Evolutionary conservation across 2,888 invertebrate genomes (phyloP), one percentile per base, ranked within the genome.

Genomic region (Caenorhabditis sulstoni): DNA sequence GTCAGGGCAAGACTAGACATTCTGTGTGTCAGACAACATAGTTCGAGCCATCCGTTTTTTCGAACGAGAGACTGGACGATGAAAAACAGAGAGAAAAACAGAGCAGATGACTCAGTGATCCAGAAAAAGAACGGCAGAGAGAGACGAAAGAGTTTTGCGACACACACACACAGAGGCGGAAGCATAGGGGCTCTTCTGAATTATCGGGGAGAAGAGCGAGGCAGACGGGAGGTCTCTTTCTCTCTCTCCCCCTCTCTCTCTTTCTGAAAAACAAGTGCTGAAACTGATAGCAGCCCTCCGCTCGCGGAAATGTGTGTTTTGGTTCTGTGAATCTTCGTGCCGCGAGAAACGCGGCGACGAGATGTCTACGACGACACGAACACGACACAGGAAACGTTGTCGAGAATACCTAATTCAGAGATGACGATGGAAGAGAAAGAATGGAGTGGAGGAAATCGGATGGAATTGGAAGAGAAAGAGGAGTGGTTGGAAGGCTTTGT

Each of bases 101-200:
- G 47, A 57, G 57, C 57, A 66, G 47, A 20, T 66, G 66, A 66
- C 4, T 66, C 66, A 66, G 47, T 41, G 47, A 49, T 44, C 55
- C 29, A 29, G 23, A 57, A 57, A 53, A 49, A 39, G 61, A 44
- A 65, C 29, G 29, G 29, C 29, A 29, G 29, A 7, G 29, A 18
- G 14, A 23, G 41, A 49, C 1, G 18, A 49, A 23, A 49, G 23
- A 20, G 29, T 29, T 52, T 52, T 23, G 29, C 52, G 11, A n/a
- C 44, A n/a, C 9, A n/a, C 16, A 49, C 18, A 37, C 20, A 39
- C 14, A 39, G 37, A 41, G 29, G 44, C 64, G 52, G 44, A 44
- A 64, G 52, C 50, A 12, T 53, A 41, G 52, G 18, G 23, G 64
- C 29, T 29, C 29, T 29, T 18, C 49, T 47, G 50, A 58, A 67